These are phyloP conservation scores for Epizoanthus rinbou DNA, from an alignment of 92 coral and sea anemone genomes.

Conservation along the genomic window DNA sequence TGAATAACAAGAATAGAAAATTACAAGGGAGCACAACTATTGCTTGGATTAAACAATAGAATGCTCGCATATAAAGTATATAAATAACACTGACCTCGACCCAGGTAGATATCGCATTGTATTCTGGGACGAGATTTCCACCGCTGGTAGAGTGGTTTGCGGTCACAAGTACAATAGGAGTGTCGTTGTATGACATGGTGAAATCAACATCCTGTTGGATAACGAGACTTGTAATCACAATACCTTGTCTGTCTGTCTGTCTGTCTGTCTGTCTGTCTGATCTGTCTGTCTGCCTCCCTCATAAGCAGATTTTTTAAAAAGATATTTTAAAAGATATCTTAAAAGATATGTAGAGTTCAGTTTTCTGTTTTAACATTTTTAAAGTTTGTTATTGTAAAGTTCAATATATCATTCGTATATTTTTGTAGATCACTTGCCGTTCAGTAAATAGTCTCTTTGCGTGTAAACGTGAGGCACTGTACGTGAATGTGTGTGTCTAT, in stretches of 20 bases:
- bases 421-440: too few species aligned
- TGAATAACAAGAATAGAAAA: background rate
- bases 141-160: constrained; percentile 66
- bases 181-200: constrained; percentile 49
- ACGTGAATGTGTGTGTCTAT: background rate
- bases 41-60: too few species aligned
- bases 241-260: background rate
- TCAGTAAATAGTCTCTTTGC: background rate
- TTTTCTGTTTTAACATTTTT: too few species aligned
- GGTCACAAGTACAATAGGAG: constrained; percentile 58
- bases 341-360: background rate
- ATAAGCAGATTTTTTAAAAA: too few species aligned
- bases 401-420: too few species aligned
- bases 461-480: too few species aligned
- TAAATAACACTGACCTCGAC: constrained; percentile 52
- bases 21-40: too few species aligned
- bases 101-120: constrained; percentile 81
- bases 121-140: constrained; percentile 60
- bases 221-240: background rate
- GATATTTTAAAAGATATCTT: too few species aligned
- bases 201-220: constrained; percentile 53
- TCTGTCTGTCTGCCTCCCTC: too few species aligned
- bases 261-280: too few species aligned
- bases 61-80: background rate
- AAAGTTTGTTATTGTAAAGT: too few species aligned